phyloP scores from a whole-genome alignment of 2,113 vertebrate species.

The Morone saxatilis region DNA sequence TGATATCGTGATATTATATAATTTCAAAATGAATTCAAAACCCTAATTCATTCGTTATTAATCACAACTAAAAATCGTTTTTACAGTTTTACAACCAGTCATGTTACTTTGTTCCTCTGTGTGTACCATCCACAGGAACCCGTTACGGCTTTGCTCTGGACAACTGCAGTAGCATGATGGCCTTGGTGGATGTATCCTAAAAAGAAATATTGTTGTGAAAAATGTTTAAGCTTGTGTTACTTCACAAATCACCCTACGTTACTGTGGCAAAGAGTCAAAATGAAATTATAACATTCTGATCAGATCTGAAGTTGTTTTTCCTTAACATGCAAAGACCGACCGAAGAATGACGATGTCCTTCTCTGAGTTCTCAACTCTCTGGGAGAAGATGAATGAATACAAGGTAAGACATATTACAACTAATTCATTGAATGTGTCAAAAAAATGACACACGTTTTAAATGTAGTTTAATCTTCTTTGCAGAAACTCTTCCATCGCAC shows the following conservation, averaged over 20 bases:
- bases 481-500: conserved; percentile 46
- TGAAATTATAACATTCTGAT: background rate
- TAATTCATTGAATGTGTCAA: background rate
- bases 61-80: background rate
- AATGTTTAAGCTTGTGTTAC: background rate
- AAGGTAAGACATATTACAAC: conserved; percentile 39
- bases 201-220: background rate
- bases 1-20: background rate
- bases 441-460: background rate
- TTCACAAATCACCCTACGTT: background rate
- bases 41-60: background rate
- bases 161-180: conserved; percentile 52
- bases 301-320: background rate
- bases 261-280: background rate
- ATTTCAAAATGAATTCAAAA: background rate
- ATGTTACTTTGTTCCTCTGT: background rate
- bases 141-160: conserved; percentile 17
- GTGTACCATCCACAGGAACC: conserved; percentile 26
- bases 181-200: conserved; percentile 62
- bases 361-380: conserved; percentile 52
- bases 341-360: conserved; percentile 36
- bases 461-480: background rate
- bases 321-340: conserved; percentile 57
- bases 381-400: conserved; percentile 56
- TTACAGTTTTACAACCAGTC: too few species aligned